phyloP scores from a whole-genome alignment of 2,113 vertebrate species.

The Pitta sordida region DNA sequence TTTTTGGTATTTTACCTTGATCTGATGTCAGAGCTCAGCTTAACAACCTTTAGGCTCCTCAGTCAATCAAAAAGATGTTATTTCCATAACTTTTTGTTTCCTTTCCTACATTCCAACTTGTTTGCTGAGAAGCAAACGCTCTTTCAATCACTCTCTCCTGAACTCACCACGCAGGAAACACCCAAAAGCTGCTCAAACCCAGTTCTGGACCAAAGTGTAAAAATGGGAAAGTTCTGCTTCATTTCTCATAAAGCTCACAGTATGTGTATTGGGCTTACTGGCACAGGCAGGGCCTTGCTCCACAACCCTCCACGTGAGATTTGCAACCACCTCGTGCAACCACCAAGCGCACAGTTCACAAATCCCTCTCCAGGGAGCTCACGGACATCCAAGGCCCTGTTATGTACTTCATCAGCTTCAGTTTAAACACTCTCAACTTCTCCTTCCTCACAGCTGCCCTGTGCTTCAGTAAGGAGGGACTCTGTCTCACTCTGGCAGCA shows the following conservation, averaged over 20 bases:
- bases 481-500: background rate
- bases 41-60: background rate
- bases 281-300: background rate
- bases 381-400: background rate
- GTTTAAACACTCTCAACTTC: background rate
- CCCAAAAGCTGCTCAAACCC: background rate
- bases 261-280: accelerated
- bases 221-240: background rate
- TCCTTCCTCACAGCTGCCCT: too few relatives aligned
- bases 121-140: background rate
- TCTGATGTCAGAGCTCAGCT: background rate
- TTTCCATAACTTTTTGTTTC: background rate
- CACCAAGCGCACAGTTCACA: background rate
- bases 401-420: background rate
- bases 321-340: background rate
- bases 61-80: background rate
- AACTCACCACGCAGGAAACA: background rate
- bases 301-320: background rate
- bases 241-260: background rate
- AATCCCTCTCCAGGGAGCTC: background rate
- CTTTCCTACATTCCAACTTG: background rate
- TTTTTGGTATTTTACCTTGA: slow-evolving; percentile 5
- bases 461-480: background rate
- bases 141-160: background rate
- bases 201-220: background rate